A percentile compares a stretch with the other conserved stretches of the same genome.
phyloP scores from a whole-genome alignment of 2,888 invertebrate species.

The Bibio marci region DNA sequence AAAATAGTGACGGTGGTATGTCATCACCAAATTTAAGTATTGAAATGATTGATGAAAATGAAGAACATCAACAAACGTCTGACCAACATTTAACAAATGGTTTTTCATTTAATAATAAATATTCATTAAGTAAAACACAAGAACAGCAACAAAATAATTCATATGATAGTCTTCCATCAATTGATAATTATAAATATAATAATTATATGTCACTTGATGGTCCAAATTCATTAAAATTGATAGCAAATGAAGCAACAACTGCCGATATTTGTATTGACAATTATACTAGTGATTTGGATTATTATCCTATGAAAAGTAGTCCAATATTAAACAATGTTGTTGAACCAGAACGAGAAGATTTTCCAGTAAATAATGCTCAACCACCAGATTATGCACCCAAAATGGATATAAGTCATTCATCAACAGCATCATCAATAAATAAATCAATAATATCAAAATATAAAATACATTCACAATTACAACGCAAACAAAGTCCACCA shows the following conservation, averaged over 20 bases:
- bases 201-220: neutral
- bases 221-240: conserved; percentile 20
- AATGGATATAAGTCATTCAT: conserved; percentile 9
- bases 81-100: conserved; percentile 6
- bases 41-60: conserved; percentile 26
- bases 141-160: conserved; percentile 1
- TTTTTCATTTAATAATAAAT: conserved; percentile 6
- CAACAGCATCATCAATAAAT: conserved; percentile 2
- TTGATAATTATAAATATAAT: conserved; percentile 5
- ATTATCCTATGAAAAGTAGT: conserved; percentile 11
- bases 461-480: neutral
- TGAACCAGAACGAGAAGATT: conserved; percentile 27
- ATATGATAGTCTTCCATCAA: conserved; percentile 12
- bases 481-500: neutral
- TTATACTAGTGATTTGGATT: conserved; percentile 15
- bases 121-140: conserved; percentile 8
- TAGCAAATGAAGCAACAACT: neutral
- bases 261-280: conserved; percentile 10
- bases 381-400: conserved; percentile 16
- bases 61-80: conserved; percentile 8
- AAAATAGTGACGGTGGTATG: conserved; percentile 17
- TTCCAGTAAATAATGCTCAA: conserved; percentile 24
- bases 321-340: conserved; percentile 19
- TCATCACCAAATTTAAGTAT: conserved; percentile 25
- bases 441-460: neutral